Base-by-base conservation (phyloP, 2,113 vertebrate species). In the Bos javanicus region DNA sequence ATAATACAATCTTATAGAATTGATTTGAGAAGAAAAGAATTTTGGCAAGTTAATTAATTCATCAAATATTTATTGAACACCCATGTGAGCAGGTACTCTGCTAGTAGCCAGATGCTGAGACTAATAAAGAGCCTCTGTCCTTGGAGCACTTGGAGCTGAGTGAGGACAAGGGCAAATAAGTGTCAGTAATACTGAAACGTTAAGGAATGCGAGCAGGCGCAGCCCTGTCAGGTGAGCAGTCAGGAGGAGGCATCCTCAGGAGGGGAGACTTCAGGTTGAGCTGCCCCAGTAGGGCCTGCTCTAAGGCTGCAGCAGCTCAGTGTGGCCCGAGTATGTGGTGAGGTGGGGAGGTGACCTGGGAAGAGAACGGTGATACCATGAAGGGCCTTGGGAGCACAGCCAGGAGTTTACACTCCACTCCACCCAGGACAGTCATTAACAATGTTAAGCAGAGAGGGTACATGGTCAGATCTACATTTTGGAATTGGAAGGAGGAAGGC, bases 11-110 rank as follows among this genome's bases (percentile, higher is more conserved):
- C 1, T 54, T 52, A 52, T 48, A 56, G 13, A 26, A 92, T 12
- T 74, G 21, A 33, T 94, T 80, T 87, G 52, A 95, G 74, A 25
- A 94, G 86, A 62, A 92, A 50, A 43, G 33, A 26, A n/a, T 50
- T 54, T 46, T 50, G n/a, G 15, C 16, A 67, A 92, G 95, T 84
- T 85, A 78, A 84, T 46, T 39, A 71, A 92, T 43, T 43, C 16
- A 43, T 50, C 30, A 88, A 52, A 7, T 64, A 82, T 50, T 85
- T 84, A 60, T 28, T n/a, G 33, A 74, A 26, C 8, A 82, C 5
- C 17, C 71, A 67, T 2, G 4, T 57, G 26, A 85, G 43, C 11
- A 87, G 25, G 19, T 60, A 76, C 14, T 91, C 81, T 59, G 26
- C 13, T 57, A 52, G 33, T 2, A 64, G 12, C 62, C 60, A 28